phyloP scores from a whole-genome alignment of 2,113 vertebrate species.

The Papio anubis region DNA sequence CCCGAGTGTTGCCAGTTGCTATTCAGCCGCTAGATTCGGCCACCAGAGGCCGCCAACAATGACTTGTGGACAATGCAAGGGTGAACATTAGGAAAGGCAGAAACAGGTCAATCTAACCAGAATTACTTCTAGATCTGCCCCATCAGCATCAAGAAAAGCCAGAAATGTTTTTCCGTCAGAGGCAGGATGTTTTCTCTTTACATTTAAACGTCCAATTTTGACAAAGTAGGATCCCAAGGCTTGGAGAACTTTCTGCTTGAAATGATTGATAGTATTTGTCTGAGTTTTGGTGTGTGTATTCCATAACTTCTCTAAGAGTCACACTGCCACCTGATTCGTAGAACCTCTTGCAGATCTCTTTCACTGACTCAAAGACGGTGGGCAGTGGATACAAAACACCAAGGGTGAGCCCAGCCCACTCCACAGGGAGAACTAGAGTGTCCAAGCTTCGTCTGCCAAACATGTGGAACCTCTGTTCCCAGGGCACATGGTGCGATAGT shows the following conservation, averaged over 20 bases:
- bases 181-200: neutral
- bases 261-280: neutral
- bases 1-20: too few species aligned
- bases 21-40: neutral
- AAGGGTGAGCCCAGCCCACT: neutral
- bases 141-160: neutral
- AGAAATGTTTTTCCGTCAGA: neutral
- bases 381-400: neutral
- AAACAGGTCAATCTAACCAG: too few species aligned
- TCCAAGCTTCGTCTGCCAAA: neutral
- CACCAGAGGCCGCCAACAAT: neutral
- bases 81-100: fast-evolving
- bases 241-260: neutral
- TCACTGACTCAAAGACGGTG: neutral
- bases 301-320: neutral
- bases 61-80: neutral
- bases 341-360: neutral
- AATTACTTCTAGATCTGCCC: neutral
- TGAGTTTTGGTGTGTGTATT: neutral
- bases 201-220: neutral
- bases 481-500: neutral
- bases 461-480: neutral
- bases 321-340: neutral
- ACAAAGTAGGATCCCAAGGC: neutral
- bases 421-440: fast-evolving